Evolutionary conservation across 2,797 vertebrate genomes (phyloP), one percentile per base, ranked within the genome.

Genomic region (Cirrhinus mrigala): DNA sequence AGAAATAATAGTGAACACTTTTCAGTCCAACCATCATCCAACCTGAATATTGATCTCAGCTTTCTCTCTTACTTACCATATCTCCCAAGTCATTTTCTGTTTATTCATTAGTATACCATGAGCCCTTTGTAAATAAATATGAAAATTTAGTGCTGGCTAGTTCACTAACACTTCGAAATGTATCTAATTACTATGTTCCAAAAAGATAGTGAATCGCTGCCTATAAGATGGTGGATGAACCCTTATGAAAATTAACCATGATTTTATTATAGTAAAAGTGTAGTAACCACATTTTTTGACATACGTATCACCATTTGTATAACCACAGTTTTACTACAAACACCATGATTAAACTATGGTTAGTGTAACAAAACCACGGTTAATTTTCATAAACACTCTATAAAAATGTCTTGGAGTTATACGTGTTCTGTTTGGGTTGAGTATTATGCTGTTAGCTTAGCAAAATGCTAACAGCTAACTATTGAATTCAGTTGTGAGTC

Each of bases 1-100:
- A 87, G 88, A 91, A 91, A 79, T 76, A 91, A 79, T 89, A 85
- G 48, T 89, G 87, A 78, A 78, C 40, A 46, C 82, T 70, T 78
- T 29, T 64, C 58, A 37, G 40, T 48, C 73, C 62, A 15, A 33
- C 79, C 46, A 69, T 80, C 62, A 80, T 48, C 16, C 62, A 58
- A 58, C 24, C 69, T 50, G 33, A 82, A 73, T 40, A 1, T 2
- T 77, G 52, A 15, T 58, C 7, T 77, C 12, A n/a, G 20, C 29
- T 24, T 56, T 56, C 5, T 56, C 29, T 22, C 12, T 54, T 69
- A 56, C 8, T 68, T 18, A 1, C 6, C 60, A 24, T 64, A 66
- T 44, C 44, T 27, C 2, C 27, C 7, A 20, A 68, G 33, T 56
- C 7, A 15, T 78, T 78, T 54, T 62, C n/a, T 64, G 58, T 46